Evolutionary conservation across 1,140 invertebrate species (phyloP), one percentile per base, ranked within the genome.

Genomic region (Danaus melanippus): DNA sequence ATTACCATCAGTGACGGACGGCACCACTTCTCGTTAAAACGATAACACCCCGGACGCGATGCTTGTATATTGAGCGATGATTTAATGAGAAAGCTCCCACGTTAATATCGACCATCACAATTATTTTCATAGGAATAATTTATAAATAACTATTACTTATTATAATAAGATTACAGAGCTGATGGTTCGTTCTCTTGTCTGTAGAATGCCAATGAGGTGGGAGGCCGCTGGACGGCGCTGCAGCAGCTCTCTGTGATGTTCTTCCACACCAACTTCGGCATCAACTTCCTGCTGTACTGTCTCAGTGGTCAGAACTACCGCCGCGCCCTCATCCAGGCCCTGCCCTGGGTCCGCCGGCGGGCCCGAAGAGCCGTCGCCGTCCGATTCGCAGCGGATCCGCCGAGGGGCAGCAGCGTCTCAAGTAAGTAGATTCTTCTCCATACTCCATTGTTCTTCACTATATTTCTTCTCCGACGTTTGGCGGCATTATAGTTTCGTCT

Each of bases 261-360:
- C n/a, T 96, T 93, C 78, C 90, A 94, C 66, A 92, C 92, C 8
- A 95, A 96, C 80, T 96, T 95, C 70, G 93, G 92, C 47, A 93
- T 96, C 47, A 96, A 96, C 87, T 95, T 96, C 78, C 87, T 93
- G n/a, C 87, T 96, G 11, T 96, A 96, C 82, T 95, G 94, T 70
- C 88, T 93, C 53, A 92, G 90, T 62, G 94, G 94, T 4, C 91
- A 93, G 71, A 94, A 94, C 83, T 96, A 96, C 76, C 87, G 93
- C 21, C 89, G 89, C 59, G 90, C 90, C 1, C 77, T 92, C 2
- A 42, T 72, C 1, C 61, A 77, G 45, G 58, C 65, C 5, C n/a
- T 83, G 8, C 76, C 73, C 0, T 74, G 67, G 10, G 17, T 68
- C 5, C 55, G 66, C 0, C 50, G 50, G 0, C 40, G 56, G 0